Conservation (phyloP, 2,797 vertebrate genomes). For the Falco rusticolus region DNA sequence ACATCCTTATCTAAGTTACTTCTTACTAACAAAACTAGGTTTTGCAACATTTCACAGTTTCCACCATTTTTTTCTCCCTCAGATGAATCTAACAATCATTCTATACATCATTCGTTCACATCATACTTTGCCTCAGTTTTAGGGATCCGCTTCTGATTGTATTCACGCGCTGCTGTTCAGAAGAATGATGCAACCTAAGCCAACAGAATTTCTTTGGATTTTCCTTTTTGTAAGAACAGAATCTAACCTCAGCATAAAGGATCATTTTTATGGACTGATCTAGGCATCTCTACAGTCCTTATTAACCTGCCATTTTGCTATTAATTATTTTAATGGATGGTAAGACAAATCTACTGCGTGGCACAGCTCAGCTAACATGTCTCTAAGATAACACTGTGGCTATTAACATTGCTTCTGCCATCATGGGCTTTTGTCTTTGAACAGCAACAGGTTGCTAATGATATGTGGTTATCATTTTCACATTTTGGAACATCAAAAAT, state of each 20-base stretch:
- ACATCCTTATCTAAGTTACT: not conserved
- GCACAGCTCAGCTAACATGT: not conserved
- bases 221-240: not conserved
- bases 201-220: not conserved
- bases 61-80: not conserved
- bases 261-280: not conserved
- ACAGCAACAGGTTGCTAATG: constrained; percentile 50
- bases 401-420: not conserved
- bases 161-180: not conserved
- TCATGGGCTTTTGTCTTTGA: constrained; percentile 25
- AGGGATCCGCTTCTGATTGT: not conserved
- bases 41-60: not conserved
- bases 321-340: constrained; percentile 16
- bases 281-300: not conserved
- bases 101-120: not conserved
- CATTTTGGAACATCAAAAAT: constrained; percentile 62
- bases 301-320: not conserved
- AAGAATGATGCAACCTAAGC: not conserved
- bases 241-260: not conserved
- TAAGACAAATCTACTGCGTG: not conserved
- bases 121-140: not conserved
- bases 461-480: constrained; percentile 39
- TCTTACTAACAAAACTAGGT: not conserved
- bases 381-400: not conserved
- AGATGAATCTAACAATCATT: not conserved